Evolutionary conservation across 2,797 vertebrate species (phyloP).

Genomic region (Silurus aristotelis): DNA sequence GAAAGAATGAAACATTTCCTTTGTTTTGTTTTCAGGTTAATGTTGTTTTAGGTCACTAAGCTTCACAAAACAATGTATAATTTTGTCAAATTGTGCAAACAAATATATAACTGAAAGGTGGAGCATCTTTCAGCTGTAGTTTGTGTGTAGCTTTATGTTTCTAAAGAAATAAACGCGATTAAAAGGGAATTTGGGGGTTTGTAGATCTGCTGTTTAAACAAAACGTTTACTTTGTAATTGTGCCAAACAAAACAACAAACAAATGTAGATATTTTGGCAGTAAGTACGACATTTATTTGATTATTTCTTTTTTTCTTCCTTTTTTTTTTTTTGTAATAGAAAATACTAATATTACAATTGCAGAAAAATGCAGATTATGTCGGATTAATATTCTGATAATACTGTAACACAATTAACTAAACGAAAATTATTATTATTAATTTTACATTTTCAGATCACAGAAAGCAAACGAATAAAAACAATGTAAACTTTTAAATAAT

Average conservation of each 20-base stretch:
- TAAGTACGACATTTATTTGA: not conserved
- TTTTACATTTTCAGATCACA: not conserved
- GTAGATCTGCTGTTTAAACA: not conserved
- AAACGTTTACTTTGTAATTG: slow-evolving; percentile 25
- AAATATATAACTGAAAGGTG: slow-evolving; percentile 21
- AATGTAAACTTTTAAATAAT: not conserved
- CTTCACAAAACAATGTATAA: slow-evolving; percentile 36
- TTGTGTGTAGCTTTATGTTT: not conserved
- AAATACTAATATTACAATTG: not conserved
- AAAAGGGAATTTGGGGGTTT: slow-evolving; percentile 4
- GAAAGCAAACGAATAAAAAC: not conserved
- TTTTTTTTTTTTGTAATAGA: not conserved
- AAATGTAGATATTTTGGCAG: not conserved
- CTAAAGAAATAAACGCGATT: slow-evolving; percentile 5
- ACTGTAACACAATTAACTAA: not conserved
- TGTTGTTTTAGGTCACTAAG: slow-evolving; percentile 24
- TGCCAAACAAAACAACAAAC: slow-evolving; percentile 2
- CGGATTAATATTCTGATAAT: not conserved
- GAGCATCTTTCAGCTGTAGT: slow-evolving; percentile 27
- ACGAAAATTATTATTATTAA: not conserved
- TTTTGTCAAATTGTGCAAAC: not conserved
- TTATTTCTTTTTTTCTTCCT: not conserved
- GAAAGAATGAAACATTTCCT: slow-evolving; percentile 40
- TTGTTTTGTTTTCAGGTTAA: slow-evolving; percentile 5
- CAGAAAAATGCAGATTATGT: not conserved